Evolutionary conservation across 2,113 vertebrate species (phyloP).

Genomic region (Trematomus loennbergii): DNA sequence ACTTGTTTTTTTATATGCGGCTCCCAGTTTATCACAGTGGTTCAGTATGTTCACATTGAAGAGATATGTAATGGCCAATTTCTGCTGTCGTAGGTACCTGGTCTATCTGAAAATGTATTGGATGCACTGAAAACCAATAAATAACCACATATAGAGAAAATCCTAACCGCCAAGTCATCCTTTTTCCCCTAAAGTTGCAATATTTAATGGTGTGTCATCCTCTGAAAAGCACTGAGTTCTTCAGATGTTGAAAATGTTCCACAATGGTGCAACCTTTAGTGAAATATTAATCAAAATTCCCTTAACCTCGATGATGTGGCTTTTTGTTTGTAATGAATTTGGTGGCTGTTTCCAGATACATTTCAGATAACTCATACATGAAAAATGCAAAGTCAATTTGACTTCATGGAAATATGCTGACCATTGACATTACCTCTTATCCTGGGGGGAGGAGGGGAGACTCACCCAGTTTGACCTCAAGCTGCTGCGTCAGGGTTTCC

Average conservation of each 20-base stretch:
- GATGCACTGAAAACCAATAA: constrained; percentile 59
- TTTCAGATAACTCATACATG: background rate
- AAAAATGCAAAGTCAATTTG: background rate
- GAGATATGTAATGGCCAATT: constrained; percentile 48
- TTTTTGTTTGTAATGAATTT: constrained; percentile 9
- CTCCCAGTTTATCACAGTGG: constrained; percentile 39
- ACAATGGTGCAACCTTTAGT: constrained; percentile 3
- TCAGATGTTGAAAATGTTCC: constrained; percentile 19
- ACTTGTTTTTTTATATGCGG: constrained; percentile 45
- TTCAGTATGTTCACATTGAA: constrained; percentile 53
- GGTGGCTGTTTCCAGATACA: constrained; percentile 3
- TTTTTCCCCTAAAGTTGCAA: background rate
- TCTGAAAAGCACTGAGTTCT: background rate
- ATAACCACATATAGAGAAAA: constrained; percentile 49
- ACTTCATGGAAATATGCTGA: constrained; percentile 12
- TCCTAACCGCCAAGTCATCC: background rate
- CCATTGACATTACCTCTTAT: constrained; percentile 1
- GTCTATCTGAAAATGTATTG: constrained; percentile 42
- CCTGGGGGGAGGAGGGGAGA: background rate
- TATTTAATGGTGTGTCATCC: background rate
- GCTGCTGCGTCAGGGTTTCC: constrained; percentile 6
- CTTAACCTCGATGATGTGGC: background rate
- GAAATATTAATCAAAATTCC: background rate
- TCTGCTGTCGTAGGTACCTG: constrained; percentile 43
- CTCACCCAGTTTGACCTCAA: background rate